Evolutionary conservation across 2,888 invertebrate species (phyloP), one percentile per base, ranked within the genome.

Genomic region (Laothoe populi): DNA sequence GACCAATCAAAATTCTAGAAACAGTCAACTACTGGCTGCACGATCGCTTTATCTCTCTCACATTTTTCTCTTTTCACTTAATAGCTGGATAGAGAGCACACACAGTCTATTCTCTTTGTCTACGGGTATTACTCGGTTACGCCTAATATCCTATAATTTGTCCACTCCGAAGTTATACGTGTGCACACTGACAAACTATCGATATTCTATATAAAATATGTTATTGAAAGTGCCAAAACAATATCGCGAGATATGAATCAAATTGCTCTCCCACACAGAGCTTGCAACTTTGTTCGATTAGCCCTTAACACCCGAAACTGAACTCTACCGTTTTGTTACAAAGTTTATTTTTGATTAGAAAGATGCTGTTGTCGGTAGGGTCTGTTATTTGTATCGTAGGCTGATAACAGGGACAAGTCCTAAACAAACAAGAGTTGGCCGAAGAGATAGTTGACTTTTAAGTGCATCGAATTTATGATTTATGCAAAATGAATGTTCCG

Each of bases 221-320:
- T 42, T 62, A 45, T 45, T 19, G 44, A 71, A 66, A 67, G 65
- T 65, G 74, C 72, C 73, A 74, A 72, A 72, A 76, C 78, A 73
- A 79, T 77, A 74, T 76, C 67, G 70, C 70, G 61, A 76, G 77
- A 80, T 78, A 79, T 77, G 77, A 75, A 79, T 82, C 81, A 74
- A 77, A 75, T 65, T 69, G 72, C 73, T 65, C 69, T 66, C 71
- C 62, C 59, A 67, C 69, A 75, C 75, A 72, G 73, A 75, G 68
- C 67, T 63, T 69, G 74, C 73, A 72, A 72, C 69, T 70, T 72
- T 59, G 64, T n/a, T n/a, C 67, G 7, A n/a, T 11, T 4, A 8
- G 1, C 19, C 4, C 4, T 53, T 46, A 3, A 4, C 44, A 19
- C 5, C 3, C 19, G 31, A 53, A 26, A 53, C 16, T 53, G 10